These are phyloP conservation scores for Oryzias curvinotus DNA, from an alignment of 2,113 vertebrate species.

Conservation along the genomic window DNA sequence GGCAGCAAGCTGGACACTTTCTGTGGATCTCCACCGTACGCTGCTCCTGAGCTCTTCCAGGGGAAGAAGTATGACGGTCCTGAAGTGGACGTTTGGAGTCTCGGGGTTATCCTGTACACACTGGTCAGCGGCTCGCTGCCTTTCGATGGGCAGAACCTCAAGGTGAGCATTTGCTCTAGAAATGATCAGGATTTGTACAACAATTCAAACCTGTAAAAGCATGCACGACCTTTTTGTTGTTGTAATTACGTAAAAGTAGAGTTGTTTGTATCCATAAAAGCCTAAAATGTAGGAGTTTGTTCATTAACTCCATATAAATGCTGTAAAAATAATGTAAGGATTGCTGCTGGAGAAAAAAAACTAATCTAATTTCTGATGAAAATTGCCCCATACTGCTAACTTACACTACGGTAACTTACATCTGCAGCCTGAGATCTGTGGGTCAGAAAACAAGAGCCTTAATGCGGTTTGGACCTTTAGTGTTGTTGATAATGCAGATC, in stretches of 20 bases:
- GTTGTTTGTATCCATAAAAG: no score
- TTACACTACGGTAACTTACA: no score
- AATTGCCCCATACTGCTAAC: no score
- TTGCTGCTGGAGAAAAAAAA: no score
- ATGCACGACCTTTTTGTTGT: neutral
- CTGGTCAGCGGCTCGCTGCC: constrained; percentile 95
- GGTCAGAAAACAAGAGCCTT: no score
- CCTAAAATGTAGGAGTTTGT: no score
- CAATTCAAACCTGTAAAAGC: neutral
- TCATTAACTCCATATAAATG: no score
- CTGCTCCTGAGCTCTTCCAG: constrained; percentile 95
- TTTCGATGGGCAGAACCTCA: constrained; percentile 95
- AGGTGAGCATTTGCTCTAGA: constrained; percentile 73
- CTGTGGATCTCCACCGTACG: constrained; percentile 94
- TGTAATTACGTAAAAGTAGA: neutral
- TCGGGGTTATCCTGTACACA: constrained; percentile 95
- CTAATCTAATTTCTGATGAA: no score
- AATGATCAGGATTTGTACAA: neutral
- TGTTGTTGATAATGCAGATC: no score
- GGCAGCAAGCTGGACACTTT: constrained; percentile 97
- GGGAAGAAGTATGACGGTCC: constrained; percentile 97
- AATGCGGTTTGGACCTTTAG: no score
- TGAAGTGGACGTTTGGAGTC: constrained; percentile 97
- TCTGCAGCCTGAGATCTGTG: no score
- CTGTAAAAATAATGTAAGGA: no score